These are phyloP conservation scores for Accipiter virgatus DNA, from an alignment of 2,113 vertebrate genomes.

Conservation along the genomic window DNA sequence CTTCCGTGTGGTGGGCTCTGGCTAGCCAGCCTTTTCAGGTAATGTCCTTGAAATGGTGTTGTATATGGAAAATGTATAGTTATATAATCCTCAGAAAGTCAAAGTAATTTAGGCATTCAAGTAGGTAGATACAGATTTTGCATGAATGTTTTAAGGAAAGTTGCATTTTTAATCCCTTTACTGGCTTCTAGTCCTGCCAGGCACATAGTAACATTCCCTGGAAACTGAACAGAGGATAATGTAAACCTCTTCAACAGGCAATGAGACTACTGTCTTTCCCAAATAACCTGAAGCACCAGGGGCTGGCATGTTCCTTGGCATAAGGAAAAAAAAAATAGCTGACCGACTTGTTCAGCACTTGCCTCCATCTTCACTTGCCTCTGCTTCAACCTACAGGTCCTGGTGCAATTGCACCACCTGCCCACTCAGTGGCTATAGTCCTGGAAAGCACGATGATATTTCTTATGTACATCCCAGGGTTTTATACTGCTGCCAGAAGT, in stretches of 20 bases:
- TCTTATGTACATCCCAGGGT: not conserved
- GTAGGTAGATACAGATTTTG: conserved; percentile 48
- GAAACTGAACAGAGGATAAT: not conserved
- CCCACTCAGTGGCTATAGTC: not conserved
- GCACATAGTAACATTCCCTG: not conserved
- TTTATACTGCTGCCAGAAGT: not conserved
- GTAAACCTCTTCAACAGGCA: not conserved
- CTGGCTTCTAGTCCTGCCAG: not conserved
- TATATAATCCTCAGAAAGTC: conserved; percentile 41
- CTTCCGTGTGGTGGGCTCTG: not conserved
- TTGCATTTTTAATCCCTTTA: conserved; percentile 61
- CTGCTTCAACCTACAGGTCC: not conserved
- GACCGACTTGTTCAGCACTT: not conserved
- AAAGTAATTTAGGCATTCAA: conserved; percentile 32
- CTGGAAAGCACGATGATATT: not conserved
- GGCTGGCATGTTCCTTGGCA: not conserved
- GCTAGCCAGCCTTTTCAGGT: not conserved
- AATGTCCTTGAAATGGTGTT: not conserved
- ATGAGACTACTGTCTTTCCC: not conserved
- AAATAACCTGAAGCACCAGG: not conserved
- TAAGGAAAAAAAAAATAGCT: not conserved
- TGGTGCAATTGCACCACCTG: not conserved
- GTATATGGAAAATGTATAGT: conserved; percentile 10
- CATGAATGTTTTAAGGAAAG: conserved; percentile 62
- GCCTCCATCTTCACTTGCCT: not conserved